phyloP scores from a whole-genome alignment of 2,113 vertebrate genomes.

The Protomyctophum bolini region DNA sequence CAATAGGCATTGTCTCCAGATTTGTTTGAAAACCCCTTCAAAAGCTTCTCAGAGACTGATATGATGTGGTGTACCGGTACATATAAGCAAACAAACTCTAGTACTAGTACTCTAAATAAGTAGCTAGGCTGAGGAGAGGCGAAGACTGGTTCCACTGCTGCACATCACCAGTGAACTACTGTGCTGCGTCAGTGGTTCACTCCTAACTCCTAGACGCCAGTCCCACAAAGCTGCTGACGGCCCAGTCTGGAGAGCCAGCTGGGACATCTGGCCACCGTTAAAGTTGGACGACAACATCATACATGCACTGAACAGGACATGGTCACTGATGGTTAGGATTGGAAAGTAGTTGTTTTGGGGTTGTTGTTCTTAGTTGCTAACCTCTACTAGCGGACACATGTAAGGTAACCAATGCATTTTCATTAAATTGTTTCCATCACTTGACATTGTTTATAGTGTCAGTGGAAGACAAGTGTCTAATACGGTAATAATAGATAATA shows the following conservation, averaged over 20 bases:
- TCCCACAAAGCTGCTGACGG: constrained; percentile 62
- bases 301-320: constrained; percentile 29
- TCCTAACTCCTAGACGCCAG: constrained; percentile 21
- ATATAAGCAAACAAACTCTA: too few species aligned
- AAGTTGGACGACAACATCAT: constrained; percentile 19
- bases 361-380: constrained; percentile 17
- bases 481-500: too few species aligned
- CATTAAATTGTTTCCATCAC: too few species aligned
- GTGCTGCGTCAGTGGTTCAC: constrained; percentile 45
- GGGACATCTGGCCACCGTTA: constrained; percentile 59
- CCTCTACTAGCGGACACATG: neutral
- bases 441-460: too few species aligned
- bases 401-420: neutral
- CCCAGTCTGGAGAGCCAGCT: constrained; percentile 31
- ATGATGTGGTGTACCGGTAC: too few species aligned
- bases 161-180: constrained; percentile 40
- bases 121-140: too few species aligned
- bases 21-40: neutral
- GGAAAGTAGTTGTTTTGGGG: neutral
- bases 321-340: constrained; percentile 18
- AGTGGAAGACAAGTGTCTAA: neutral
- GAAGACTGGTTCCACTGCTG: neutral
- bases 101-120: too few species aligned
- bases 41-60: neutral
- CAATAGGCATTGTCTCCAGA: neutral